Conservation (phyloP, 2,888 invertebrate genomes). For the Hartigia nigra region DNA sequence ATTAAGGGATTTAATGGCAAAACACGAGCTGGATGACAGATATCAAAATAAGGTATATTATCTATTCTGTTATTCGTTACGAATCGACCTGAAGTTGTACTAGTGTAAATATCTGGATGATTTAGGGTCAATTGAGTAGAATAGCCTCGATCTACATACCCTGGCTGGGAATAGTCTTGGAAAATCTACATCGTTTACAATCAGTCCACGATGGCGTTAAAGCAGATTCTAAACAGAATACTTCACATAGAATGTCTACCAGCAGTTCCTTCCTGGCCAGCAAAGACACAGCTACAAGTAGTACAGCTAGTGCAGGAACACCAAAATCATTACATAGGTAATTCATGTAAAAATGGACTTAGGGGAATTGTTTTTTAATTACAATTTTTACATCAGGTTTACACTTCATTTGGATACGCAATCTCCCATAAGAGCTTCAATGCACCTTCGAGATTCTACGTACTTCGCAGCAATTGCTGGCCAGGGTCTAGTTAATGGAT, state of each 20-base stretch:
- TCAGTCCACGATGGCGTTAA: conserved; percentile 59
- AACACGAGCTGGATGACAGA: conserved; percentile 94
- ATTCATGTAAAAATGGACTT: background rate
- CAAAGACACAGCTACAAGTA: conserved; percentile 66
- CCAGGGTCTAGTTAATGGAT: conserved; percentile 77
- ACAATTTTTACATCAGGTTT: conserved; percentile 65
- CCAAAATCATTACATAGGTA: conserved; percentile 58
- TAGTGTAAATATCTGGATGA: conserved; percentile 69
- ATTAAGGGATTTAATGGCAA: conserved; percentile 88
- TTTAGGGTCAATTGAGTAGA: conserved; percentile 79
- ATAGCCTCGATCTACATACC: conserved; percentile 93
- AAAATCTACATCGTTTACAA: conserved; percentile 82
- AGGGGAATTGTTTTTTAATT: background rate
- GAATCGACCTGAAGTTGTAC: background rate
- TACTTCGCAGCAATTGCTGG: conserved; percentile 80
- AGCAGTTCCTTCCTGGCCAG: conserved; percentile 72
- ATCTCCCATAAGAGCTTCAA: conserved; percentile 75
- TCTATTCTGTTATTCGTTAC: background rate
- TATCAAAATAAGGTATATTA: conserved; percentile 78
- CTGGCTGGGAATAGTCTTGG: conserved; percentile 88
- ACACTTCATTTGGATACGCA: conserved; percentile 81
- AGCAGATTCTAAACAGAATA: conserved; percentile 62
- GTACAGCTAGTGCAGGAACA: conserved; percentile 44
- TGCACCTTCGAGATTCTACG: conserved; percentile 80
- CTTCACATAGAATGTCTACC: conserved; percentile 69